Base-by-base conservation (phyloP, 2,113 vertebrate genomes). In the Trematocara marginatum region DNA sequence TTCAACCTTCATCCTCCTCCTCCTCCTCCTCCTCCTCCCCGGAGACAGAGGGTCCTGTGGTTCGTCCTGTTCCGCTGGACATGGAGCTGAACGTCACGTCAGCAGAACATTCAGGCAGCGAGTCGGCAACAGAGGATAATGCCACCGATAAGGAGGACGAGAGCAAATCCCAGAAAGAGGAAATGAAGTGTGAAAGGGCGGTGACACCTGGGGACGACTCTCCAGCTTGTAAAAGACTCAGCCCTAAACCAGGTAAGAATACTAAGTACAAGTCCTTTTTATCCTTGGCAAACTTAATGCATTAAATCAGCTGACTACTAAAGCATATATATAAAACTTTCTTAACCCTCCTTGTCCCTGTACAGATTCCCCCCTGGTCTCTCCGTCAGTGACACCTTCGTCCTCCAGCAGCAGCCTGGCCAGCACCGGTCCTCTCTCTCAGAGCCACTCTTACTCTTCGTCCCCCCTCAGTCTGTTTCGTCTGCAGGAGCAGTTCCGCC, bases 381-480 rank as follows among this genome's bases (percentile, higher is more conserved):
- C 96, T 2, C 95, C 97, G 0, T 96, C 96, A 7, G 94, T 97
- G 12, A 95, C 95, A 45, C 97, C 96, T 12, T 97, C 90, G 13
- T 97, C 98, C 40, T 97, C 96, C 69, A 96, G 86, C 92, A 81
- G 94, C 9, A 88, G 96, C 92, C 84, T 94, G 89, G 16, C 96
- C 42, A 57, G 80, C 90, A 89, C 93, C 1, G 93, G 95, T 4
- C 94, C 97, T 40, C 95, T 99, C 91, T 94, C 97, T 56, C 98
- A 98, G 91, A 96, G 97, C 78, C 98, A 98, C 93, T 97, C 98
- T 10, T 99, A 99, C 93, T 99, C 99, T 5, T 99, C 99, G 1
- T 99, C 99, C 1, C 98, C 99, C 2, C 97, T 99, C 93, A 99
- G 98, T 95, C 97, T 99, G 92, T 99, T 99, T 94, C 97, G 98